Percentiles rank a stretch among this genome's conserved stretches.
Evolutionary conservation across 2,113 vertebrate species (phyloP).

Genomic region (Eira barbara): DNA sequence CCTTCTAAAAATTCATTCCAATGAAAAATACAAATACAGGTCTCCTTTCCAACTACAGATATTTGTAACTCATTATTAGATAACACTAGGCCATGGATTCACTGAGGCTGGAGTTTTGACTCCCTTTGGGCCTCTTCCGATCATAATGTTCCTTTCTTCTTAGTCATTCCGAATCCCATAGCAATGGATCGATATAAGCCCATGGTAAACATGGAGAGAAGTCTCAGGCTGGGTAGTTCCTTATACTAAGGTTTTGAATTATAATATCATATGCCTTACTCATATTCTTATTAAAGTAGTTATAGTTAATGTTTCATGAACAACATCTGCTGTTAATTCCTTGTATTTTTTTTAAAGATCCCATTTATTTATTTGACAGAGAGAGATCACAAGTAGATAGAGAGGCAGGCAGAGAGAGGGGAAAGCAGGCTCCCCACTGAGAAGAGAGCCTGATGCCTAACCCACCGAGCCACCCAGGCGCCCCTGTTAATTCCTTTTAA

Average conservation of each 20-base stretch:
- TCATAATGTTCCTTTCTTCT: background rate
- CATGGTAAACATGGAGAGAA: background rate
- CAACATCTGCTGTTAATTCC: background rate
- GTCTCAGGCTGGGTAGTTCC: background rate
- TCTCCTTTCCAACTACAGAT: background rate
- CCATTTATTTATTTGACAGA: too few relatives aligned
- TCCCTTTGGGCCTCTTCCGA: background rate
- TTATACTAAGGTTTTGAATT: conserved; percentile 15
- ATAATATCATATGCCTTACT: background rate
- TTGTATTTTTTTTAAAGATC: background rate
- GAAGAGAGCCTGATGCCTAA: too few relatives aligned
- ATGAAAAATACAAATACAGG: background rate
- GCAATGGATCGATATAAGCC: background rate
- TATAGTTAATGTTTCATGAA: conserved; percentile 5
- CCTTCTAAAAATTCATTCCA: background rate
- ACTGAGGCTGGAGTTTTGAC: background rate
- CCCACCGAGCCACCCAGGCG: too few relatives aligned
- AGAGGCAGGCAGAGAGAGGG: too few relatives aligned
- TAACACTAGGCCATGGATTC: background rate
- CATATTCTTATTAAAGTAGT: conserved; percentile 15
- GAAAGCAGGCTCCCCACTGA: too few relatives aligned
- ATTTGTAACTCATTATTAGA: conserved; percentile 7
- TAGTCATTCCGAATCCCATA: background rate
- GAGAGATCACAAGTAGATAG: too few relatives aligned
- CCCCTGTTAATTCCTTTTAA: background rate